A percentile compares a stretch with the other conserved stretches of the same genome.
Evolutionary conservation across 2,113 vertebrate genomes (phyloP).

Genomic region (Amphiprion percula): DNA sequence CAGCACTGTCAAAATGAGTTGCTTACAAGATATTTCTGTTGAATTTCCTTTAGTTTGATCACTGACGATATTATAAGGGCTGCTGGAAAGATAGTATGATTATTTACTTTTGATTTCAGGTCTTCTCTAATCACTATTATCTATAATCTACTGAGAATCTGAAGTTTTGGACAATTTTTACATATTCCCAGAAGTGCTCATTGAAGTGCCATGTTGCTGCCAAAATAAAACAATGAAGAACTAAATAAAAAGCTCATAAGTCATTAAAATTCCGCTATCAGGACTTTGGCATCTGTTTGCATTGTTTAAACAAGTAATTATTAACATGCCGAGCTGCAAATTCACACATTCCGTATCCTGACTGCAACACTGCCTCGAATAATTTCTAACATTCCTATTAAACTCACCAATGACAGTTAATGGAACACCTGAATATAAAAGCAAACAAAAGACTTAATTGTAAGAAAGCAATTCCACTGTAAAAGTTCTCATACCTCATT

Average conservation of each 20-base stretch:
- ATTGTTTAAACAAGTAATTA: background rate
- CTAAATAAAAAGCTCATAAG: background rate
- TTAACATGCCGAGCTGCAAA: background rate
- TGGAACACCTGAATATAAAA: background rate
- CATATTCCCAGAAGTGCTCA: background rate
- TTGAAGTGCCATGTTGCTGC: background rate
- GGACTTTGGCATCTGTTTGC: background rate
- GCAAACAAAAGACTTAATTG: background rate
- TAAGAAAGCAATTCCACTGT: background rate
- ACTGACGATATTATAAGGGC: no score
- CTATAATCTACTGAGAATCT: no score
- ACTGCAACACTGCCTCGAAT: background rate
- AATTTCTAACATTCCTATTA: slow-evolving; percentile 4
- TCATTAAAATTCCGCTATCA: background rate
- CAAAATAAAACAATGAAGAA: background rate
- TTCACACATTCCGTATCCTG: background rate
- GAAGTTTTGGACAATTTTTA: background rate
- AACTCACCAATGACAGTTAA: background rate
- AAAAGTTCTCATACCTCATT: background rate
- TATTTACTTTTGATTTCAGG: no score
- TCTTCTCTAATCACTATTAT: no score
- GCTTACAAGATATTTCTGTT: no score
- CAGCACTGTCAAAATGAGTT: no score
- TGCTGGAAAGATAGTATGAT: no score
- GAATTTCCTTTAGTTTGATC: no score